These are phyloP conservation scores for Cardiocondyla obscurior DNA, from an alignment of 1,140 invertebrate genomes.

Conservation along the genomic window DNA sequence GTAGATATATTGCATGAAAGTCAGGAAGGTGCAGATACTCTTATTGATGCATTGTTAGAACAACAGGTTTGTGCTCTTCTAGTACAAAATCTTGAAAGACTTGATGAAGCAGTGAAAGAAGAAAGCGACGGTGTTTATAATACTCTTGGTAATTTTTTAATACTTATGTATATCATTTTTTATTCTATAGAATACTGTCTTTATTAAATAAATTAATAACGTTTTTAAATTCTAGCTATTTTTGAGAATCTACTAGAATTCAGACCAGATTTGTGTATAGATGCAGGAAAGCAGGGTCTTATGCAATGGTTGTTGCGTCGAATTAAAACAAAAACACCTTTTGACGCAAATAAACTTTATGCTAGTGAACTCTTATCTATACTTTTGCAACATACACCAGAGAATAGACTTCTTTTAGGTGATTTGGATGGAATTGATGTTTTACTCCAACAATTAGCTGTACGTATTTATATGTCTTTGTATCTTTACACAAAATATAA, in stretches of 20 bases:
- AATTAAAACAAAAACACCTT: conserved; percentile 93
- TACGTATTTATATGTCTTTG: conserved; percentile 83
- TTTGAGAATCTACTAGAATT: conserved; percentile 98
- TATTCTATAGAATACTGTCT: conserved; percentile 22
- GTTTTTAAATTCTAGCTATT: conserved; percentile 85
- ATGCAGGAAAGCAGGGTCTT: conserved; percentile 95
- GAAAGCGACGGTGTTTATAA: conserved; percentile 98
- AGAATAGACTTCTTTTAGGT: conserved; percentile 93
- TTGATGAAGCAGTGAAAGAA: conserved; percentile 97
- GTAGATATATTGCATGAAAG: conserved; percentile 97
- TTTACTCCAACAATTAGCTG: conserved; percentile 96
- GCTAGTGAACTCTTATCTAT: conserved; percentile 98
- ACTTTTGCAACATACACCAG: conserved; percentile 94
- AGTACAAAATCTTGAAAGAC: conserved; percentile 95
- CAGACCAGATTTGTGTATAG: conserved; percentile 91
- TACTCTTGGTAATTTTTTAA: conserved; percentile 89
- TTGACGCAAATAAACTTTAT: conserved; percentile 98
- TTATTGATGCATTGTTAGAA: conserved; percentile 92
- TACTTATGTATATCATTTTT: not conserved
- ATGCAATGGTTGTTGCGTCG: conserved; percentile 96
- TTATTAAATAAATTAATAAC: conserved; percentile 20
- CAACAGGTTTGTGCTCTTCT: conserved; percentile 96
- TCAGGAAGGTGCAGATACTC: conserved; percentile 90
- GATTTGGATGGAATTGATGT: conserved; percentile 98
- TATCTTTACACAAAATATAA: not conserved